Evolutionary conservation across 2,797 vertebrate genomes (phyloP), one percentile per base, ranked within the genome.

Genomic region (Sebastes steindachneri): DNA sequence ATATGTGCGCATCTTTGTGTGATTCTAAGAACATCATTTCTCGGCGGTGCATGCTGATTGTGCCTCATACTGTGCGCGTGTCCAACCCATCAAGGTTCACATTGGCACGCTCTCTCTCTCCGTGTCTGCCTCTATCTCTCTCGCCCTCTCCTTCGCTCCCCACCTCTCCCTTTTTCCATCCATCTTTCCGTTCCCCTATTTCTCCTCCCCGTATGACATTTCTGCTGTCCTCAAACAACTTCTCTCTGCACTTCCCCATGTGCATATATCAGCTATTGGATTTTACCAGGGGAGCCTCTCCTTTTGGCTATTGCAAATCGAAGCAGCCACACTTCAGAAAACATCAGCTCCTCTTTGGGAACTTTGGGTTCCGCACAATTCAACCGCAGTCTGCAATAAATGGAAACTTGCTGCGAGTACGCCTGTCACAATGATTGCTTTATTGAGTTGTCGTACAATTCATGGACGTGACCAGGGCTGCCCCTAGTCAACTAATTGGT

Each of bases 11-110:
- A 59, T 82, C 60, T 75, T 74, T 75, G 80, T 90, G 88, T 62
- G 72, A 90, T 82, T 90, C 80, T 86, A 82, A 82, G 88, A 92
- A 92, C 90, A 92, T 92, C 70, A 92, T 93, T 92, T 92, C 45
- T 88, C 45, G 14, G 82, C 70, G 45, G 87, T 90, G 89, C 90
- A 90, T 92, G 89, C 86, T 93, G 92, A 93, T 93, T 95, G 92
- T 85, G 83, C 85, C 87, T 89, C 94, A 90, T 75, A 85, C 93
- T 93, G 93, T 83, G 90, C 70, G 79, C 28, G 82, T 88, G 90
- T 93, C 90, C 87, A 91, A 93, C 88, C 95, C 92, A 95, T 95
- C 94, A 93, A 90, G 91, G 91, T 93, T 95, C 92, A 93, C 93
- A 93, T 92, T 93, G 94, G 90, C 74, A 68, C 77, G 59, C 80